Percentiles rank a stretch among this genome's conserved stretches.
Evolutionary conservation across 2,113 vertebrate species (phyloP).

Genomic region (Hippolais icterina): DNA sequence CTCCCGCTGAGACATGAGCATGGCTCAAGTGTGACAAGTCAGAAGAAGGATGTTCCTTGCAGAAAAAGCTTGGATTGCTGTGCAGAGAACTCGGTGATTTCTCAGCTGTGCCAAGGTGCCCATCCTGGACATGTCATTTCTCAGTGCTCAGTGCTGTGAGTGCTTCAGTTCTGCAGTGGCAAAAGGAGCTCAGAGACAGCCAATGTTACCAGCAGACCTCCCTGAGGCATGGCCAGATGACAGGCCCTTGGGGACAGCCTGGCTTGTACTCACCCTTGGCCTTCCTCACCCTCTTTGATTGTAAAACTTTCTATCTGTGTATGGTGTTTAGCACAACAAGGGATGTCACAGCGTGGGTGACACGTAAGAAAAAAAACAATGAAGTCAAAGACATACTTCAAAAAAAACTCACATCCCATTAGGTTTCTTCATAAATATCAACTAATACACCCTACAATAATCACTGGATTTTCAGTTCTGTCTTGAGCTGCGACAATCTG

Average conservation of each 20-base stretch:
- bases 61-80: background rate
- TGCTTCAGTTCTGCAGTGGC: background rate
- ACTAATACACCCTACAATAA: background rate
- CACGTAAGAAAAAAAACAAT: background rate
- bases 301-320: background rate
- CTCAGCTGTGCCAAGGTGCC: background rate
- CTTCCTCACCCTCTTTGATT: background rate
- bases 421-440: background rate
- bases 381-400: background rate
- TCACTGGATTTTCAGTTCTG: background rate
- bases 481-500: background rate
- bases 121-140: background rate
- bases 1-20: background rate
- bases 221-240: background rate
- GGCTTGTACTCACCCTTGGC: background rate
- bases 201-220: background rate
- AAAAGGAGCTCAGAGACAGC: background rate
- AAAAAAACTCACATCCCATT: background rate
- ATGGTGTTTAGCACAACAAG: background rate
- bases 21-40: background rate
- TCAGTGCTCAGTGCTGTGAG: background rate
- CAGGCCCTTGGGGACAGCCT: background rate
- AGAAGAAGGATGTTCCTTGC: background rate
- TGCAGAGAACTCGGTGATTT: background rate
- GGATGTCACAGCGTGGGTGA: background rate